Percentiles rank a stretch among this genome's conserved stretches.
phyloP scores from a whole-genome alignment of 1,140 invertebrate species.

The Ylistrum balloti region DNA sequence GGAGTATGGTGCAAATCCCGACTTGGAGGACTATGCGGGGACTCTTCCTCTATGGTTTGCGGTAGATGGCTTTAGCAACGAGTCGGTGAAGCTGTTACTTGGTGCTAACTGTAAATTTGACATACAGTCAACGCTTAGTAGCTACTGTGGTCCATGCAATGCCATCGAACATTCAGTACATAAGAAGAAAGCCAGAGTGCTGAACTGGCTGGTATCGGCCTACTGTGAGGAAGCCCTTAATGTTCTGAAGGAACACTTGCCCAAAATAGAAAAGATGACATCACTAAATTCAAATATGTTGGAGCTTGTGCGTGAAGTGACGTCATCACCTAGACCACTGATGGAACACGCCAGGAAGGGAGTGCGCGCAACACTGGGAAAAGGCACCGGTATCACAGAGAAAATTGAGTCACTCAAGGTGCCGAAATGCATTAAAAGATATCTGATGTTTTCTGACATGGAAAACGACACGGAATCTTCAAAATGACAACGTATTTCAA shows the following conservation, averaged over 20 bases:
- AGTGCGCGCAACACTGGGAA: conserved; percentile 64
- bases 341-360: conserved; percentile 69
- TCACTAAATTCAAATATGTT: conserved; percentile 55
- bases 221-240: conserved; percentile 75
- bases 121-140: conserved; percentile 69
- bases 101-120: conserved; percentile 71
- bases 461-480: conserved; percentile 54
- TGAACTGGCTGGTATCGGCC: conserved; percentile 71
- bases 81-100: conserved; percentile 72
- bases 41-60: conserved; percentile 78
- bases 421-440: conserved; percentile 70
- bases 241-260: conserved; percentile 60
- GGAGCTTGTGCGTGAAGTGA: conserved; percentile 57
- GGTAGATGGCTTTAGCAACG: conserved; percentile 69
- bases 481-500: neutral
- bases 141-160: conserved; percentile 72
- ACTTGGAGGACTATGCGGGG: conserved; percentile 73
- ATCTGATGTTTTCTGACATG: conserved; percentile 71
- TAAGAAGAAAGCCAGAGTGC: conserved; percentile 68
- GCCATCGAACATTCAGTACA: conserved; percentile 74
- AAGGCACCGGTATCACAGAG: conserved; percentile 54
- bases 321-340: conserved; percentile 63
- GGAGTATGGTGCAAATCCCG: conserved; percentile 71
- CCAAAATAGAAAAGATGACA: conserved; percentile 56
- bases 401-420: conserved; percentile 68